Evolutionary conservation across 2,888 invertebrate species (phyloP).

Genomic region (Holacanthella duospinosa): DNA sequence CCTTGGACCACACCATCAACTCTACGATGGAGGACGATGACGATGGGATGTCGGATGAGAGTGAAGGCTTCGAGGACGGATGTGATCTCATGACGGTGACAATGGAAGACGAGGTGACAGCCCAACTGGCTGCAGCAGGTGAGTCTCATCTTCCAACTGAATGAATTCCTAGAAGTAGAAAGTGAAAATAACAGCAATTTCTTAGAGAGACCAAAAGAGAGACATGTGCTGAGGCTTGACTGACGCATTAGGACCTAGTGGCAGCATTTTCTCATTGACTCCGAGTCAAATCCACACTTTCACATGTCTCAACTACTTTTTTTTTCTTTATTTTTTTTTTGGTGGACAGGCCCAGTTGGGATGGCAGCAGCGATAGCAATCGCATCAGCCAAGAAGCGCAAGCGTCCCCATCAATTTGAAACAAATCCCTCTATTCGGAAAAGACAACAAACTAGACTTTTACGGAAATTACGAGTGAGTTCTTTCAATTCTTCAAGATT

Average conservation of each 20-base stretch:
- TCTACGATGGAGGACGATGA: slow-evolving; percentile 54
- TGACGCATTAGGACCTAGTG: background rate
- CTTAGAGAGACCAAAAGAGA: background rate
- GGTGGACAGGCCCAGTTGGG: slow-evolving; percentile 57
- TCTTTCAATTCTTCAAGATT: background rate
- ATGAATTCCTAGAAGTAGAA: background rate
- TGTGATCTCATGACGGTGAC: slow-evolving; percentile 72
- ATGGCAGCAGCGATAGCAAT: slow-evolving; percentile 95
- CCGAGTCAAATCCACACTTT: slow-evolving; percentile 1
- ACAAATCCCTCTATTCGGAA: slow-evolving; percentile 93
- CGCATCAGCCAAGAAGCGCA: slow-evolving; percentile 87
- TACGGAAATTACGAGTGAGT: slow-evolving; percentile 66
- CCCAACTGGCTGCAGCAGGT: slow-evolving; percentile 93
- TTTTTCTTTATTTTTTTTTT: background rate
- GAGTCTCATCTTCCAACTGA: slow-evolving; percentile 38
- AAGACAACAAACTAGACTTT: slow-evolving; percentile 82
- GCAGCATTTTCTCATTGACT: background rate
- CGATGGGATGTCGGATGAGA: slow-evolving; percentile 67
- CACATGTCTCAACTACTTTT: slow-evolving; percentile 3
- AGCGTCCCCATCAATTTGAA: slow-evolving; percentile 90
- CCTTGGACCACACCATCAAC: slow-evolving; percentile 19
- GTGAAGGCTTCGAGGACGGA: slow-evolving; percentile 59
- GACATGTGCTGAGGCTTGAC: slow-evolving; percentile 6
- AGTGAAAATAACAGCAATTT: background rate
- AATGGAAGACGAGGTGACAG: slow-evolving; percentile 87